Evolutionary conservation across 2,113 vertebrate species (phyloP).

Genomic region (Cephalopholis sonnerati): DNA sequence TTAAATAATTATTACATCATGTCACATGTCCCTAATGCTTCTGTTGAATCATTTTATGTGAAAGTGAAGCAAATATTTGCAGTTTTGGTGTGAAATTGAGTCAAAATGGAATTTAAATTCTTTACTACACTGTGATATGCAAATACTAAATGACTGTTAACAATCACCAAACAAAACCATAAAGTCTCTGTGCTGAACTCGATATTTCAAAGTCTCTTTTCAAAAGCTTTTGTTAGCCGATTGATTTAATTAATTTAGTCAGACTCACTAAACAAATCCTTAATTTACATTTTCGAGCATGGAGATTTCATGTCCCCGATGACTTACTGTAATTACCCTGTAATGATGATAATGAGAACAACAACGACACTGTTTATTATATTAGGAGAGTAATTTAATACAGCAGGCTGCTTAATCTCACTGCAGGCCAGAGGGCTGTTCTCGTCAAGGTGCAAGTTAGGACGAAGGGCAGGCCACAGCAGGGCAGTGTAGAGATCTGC

Average conservation of each 20-base stretch:
- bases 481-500: slow-evolving; percentile 28
- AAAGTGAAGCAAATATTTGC: background rate
- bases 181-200: background rate
- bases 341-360: slow-evolving; percentile 62
- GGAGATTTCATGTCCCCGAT: slow-evolving; percentile 46
- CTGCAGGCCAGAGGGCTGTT: slow-evolving; percentile 39
- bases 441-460: slow-evolving; percentile 46
- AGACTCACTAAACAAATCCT: slow-evolving; percentile 47
- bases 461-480: slow-evolving; percentile 33
- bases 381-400: slow-evolving; percentile 57
- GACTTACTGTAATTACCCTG: slow-evolving; percentile 63
- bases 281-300: slow-evolving; percentile 60
- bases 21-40: background rate
- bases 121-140: background rate
- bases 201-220: slow-evolving; percentile 13
- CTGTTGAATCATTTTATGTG: background rate
- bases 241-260: slow-evolving; percentile 47
- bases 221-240: slow-evolving; percentile 29
- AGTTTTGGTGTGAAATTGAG: slow-evolving; percentile 7
- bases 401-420: slow-evolving; percentile 61
- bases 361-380: slow-evolving; percentile 54
- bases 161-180: background rate
- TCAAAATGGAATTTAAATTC: slow-evolving; percentile 1
- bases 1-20: background rate
- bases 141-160: background rate